Evolutionary conservation across 2,797 vertebrate species (phyloP).

Genomic region (Anas acuta): DNA sequence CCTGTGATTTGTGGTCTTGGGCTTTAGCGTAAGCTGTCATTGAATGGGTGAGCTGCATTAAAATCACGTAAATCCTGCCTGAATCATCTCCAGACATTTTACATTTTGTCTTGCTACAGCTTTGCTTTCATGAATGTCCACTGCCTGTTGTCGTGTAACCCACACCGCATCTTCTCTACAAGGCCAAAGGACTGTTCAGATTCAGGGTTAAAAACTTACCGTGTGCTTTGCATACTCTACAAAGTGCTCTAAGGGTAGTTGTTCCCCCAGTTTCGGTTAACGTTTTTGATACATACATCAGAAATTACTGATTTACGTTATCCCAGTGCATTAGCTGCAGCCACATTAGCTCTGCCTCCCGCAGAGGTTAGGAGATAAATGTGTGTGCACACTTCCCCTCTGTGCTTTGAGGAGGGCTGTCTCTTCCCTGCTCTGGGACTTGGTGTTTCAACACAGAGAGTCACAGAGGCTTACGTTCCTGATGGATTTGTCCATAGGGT

Average conservation of each 20-base stretch:
- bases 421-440: neutral
- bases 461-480: neutral
- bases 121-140: neutral
- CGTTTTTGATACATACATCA: neutral
- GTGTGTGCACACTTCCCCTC: neutral
- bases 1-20: neutral
- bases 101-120: neutral
- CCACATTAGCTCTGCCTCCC: neutral
- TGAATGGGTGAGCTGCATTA: neutral
- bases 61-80: neutral
- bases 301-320: neutral
- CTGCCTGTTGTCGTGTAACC: neutral
- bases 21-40: neutral
- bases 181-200: neutral
- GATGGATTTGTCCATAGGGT: neutral
- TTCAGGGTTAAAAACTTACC: neutral
- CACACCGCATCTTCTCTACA: neutral
- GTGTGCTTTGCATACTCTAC: neutral
- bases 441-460: neutral
- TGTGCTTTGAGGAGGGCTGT: neutral
- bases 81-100: neutral
- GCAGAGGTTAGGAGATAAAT: accelerated
- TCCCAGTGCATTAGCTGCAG: too few relatives aligned
- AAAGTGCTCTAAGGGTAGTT: accelerated
- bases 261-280: accelerated